Evolutionary conservation across 2,113 vertebrate genomes (phyloP).

Genomic region (Amphiprion percula): DNA sequence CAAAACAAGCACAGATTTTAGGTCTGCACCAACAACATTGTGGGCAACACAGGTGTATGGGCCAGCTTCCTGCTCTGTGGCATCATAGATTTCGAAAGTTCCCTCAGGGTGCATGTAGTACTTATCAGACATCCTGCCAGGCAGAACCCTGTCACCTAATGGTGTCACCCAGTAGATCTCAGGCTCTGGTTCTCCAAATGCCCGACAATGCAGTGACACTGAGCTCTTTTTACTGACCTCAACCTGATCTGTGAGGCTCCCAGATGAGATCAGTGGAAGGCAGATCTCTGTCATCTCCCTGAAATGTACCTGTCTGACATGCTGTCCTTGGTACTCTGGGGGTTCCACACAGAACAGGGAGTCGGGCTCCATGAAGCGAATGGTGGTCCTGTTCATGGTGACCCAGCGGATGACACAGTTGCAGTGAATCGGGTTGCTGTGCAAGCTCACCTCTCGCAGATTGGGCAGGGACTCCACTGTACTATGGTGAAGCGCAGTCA

Average conservation of each 20-base stretch:
- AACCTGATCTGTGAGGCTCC: slow-evolving; percentile 88
- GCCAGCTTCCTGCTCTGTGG: slow-evolving; percentile 89
- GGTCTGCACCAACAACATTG: slow-evolving; percentile 93
- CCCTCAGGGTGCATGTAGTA: slow-evolving; percentile 93
- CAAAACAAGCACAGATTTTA: slow-evolving; percentile 89
- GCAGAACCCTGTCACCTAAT: slow-evolving; percentile 87
- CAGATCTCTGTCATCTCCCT: slow-evolving; percentile 97
- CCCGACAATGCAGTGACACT: slow-evolving; percentile 92
- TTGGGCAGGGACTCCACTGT: slow-evolving; percentile 92
- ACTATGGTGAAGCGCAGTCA: slow-evolving; percentile 91
- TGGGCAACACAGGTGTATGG: slow-evolving; percentile 94
- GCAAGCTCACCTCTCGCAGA: slow-evolving; percentile 94
- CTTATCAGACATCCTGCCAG: slow-evolving; percentile 87
- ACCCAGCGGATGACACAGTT: slow-evolving; percentile 97
- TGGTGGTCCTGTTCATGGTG: slow-evolving; percentile 92
- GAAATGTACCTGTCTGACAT: slow-evolving; percentile 92
- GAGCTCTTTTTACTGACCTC: slow-evolving; percentile 85
- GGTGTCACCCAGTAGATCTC: slow-evolving; percentile 97
- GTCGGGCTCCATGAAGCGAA: slow-evolving; percentile 95
- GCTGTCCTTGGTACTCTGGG: slow-evolving; percentile 92
- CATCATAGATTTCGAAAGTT: slow-evolving; percentile 89
- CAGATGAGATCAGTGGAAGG: slow-evolving; percentile 92
- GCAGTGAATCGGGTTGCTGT: slow-evolving; percentile 95
- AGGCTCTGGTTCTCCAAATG: slow-evolving; percentile 94
- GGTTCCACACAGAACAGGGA: slow-evolving; percentile 93